A percentile compares a stretch with the other conserved stretches of the same genome.
Evolutionary conservation across 2,888 invertebrate species (phyloP).

Genomic region (Macaria liturata): DNA sequence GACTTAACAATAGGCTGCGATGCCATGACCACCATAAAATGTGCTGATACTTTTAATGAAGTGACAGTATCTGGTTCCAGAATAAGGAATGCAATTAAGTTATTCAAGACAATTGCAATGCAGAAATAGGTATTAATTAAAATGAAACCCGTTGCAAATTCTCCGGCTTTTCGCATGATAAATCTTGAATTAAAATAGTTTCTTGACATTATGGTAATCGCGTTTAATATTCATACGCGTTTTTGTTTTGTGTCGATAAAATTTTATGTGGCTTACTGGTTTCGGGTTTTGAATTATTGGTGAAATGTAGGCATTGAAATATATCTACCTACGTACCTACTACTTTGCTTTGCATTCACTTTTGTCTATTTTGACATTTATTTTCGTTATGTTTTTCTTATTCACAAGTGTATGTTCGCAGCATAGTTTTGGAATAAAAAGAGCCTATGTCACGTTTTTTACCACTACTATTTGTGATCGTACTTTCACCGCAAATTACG

Average conservation of each 20-base stretch:
- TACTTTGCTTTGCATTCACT: too few species aligned
- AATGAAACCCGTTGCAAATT: constrained; percentile 6
- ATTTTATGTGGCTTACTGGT: background rate
- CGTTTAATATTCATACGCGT: background rate
- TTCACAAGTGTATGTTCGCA: too few species aligned
- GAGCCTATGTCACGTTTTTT: too few species aligned
- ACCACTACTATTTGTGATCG: too few species aligned
- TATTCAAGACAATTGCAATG: constrained; percentile 22
- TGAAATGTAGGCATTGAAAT: too few species aligned
- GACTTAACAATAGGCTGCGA: constrained; percentile 55
- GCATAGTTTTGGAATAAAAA: too few species aligned
- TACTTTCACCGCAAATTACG: background rate
- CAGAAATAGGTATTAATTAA: constrained; percentile 5
- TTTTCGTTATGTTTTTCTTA: too few species aligned
- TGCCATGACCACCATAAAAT: constrained; percentile 54
- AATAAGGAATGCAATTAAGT: constrained; percentile 19
- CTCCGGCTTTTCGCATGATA: constrained; percentile 5
- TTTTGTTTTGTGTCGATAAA: background rate
- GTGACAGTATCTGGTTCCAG: constrained; percentile 44
- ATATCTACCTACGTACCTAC: too few species aligned
- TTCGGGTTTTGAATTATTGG: too few species aligned
- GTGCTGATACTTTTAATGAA: constrained; percentile 64
- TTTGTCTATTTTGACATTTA: too few species aligned
- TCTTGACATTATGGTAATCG: constrained; percentile 5
- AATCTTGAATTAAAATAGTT: constrained; percentile 14